A percentile compares a stretch with the other conserved stretches of the same genome.
These are phyloP conservation scores for Helicoverpa armigera DNA, from an alignment of 1,140 invertebrate genomes.

Conservation along the genomic window DNA sequence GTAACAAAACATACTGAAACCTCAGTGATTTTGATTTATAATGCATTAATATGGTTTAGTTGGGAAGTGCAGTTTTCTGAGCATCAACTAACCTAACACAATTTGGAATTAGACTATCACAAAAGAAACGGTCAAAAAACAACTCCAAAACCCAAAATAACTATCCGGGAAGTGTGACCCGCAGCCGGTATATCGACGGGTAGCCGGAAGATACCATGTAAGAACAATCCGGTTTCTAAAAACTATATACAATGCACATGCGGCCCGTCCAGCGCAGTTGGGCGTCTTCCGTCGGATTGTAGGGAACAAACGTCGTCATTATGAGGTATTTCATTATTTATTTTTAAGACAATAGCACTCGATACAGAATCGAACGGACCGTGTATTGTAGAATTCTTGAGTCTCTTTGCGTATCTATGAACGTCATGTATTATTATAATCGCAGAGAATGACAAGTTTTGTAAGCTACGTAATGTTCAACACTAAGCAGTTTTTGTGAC, in stretches of 20 bases:
- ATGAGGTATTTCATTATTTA: slow-evolving; percentile 24
- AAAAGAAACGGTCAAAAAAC: neutral
- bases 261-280: slow-evolving; percentile 11
- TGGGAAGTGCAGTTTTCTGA: no score
- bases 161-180: neutral
- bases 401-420: neutral
- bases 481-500: neutral
- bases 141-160: neutral
- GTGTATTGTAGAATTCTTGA: slow-evolving; percentile 16
- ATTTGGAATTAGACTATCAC: no score
- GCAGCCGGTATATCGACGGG: neutral
- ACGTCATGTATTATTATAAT: neutral
- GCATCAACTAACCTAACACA: no score
- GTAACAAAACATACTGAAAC: no score
- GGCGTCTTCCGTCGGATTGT: slow-evolving; percentile 17
- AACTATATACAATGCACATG: slow-evolving; percentile 16
- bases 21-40: no score
- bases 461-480: no score
- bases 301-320: slow-evolving; percentile 5
- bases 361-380: neutral
- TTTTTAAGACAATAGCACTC: slow-evolving; percentile 1
- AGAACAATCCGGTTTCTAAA: neutral
- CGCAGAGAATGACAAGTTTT: no score
- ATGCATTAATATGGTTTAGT: no score
- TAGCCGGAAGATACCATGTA: neutral